phyloP scores from a whole-genome alignment of 2,113 vertebrate genomes.

The Ptilorrhoa leucosticta region DNA sequence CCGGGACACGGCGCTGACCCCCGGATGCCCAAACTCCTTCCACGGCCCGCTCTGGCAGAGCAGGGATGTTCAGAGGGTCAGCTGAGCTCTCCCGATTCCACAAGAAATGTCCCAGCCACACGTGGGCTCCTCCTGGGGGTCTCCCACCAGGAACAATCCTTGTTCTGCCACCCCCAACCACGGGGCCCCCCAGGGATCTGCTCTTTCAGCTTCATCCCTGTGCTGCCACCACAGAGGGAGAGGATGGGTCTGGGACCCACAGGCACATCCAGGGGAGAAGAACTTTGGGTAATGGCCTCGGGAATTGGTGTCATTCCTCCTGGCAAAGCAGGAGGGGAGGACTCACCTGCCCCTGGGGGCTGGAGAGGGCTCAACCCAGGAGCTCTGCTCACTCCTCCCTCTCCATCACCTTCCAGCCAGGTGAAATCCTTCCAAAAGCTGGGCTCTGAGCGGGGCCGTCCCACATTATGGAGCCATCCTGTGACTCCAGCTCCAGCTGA shows the following conservation, averaged over 20 bases:
- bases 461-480: fast-evolving
- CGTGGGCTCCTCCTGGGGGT: background rate
- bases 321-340: background rate
- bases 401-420: background rate
- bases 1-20: no score
- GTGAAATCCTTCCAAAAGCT: background rate
- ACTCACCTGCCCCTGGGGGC: background rate
- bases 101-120: fast-evolving
- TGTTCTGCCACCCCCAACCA: background rate
- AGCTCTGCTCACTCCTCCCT: background rate
- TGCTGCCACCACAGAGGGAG: background rate
- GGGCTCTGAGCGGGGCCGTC: background rate
- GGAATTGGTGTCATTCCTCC: background rate
- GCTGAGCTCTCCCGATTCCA: fast-evolving
- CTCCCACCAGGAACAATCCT: background rate
- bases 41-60: background rate
- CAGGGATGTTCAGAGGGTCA: background rate
- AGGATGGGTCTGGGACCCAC: background rate
- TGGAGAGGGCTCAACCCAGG: background rate
- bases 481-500: background rate
- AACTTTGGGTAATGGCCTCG: fast-evolving
- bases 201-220: background rate
- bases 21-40: fast-evolving
- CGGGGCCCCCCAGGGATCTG: fast-evolving
- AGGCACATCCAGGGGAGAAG: background rate